A percentile compares a stretch with the other conserved stretches of the same genome.
Conservation (phyloP, 2,797 vertebrate species). For the Oryzias sinensis region DNA sequence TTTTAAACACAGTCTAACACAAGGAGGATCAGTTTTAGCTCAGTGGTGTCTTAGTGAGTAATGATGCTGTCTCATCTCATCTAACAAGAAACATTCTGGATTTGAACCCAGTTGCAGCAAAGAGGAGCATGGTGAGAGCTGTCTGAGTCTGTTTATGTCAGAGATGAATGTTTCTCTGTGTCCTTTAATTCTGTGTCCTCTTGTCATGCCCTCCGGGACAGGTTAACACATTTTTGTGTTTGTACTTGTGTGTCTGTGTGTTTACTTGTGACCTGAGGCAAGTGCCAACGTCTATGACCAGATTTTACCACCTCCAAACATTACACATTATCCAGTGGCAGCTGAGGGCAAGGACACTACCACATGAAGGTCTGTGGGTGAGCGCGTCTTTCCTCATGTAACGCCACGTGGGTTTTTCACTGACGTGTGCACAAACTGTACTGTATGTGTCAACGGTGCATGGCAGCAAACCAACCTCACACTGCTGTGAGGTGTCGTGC, state of each 20-base stretch:
- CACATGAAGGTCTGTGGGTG: slow-evolving; percentile 24
- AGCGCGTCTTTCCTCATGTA: background rate
- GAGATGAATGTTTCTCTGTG: slow-evolving; percentile 43
- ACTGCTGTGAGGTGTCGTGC: slow-evolving; percentile 8
- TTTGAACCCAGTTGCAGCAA: slow-evolving; percentile 12
- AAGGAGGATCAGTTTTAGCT: background rate
- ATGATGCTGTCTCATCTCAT: background rate
- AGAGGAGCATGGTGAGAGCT: slow-evolving; percentile 31
- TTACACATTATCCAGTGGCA: slow-evolving; percentile 57
- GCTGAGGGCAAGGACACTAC: slow-evolving; percentile 65
- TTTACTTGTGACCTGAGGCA: slow-evolving; percentile 35
- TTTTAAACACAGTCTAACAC: no score
- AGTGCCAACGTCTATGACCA: slow-evolving; percentile 57
- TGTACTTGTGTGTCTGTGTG: slow-evolving; percentile 15
- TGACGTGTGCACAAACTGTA: slow-evolving; percentile 4
- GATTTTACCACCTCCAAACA: slow-evolving; percentile 55
- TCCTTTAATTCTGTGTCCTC: slow-evolving; percentile 68
- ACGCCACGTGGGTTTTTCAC: slow-evolving; percentile 10
- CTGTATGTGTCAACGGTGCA: slow-evolving; percentile 14
- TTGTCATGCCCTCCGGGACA: slow-evolving; percentile 52
- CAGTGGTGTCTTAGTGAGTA: no score
- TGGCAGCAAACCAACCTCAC: slow-evolving; percentile 23
- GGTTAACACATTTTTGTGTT: slow-evolving; percentile 48
- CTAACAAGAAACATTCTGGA: slow-evolving; percentile 13
- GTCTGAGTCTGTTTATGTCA: slow-evolving; percentile 64